Percentiles rank a stretch among this genome's conserved stretches.
phyloP scores from a whole-genome alignment of 2,888 invertebrate genomes.

The Cepaea hortensis region DNA sequence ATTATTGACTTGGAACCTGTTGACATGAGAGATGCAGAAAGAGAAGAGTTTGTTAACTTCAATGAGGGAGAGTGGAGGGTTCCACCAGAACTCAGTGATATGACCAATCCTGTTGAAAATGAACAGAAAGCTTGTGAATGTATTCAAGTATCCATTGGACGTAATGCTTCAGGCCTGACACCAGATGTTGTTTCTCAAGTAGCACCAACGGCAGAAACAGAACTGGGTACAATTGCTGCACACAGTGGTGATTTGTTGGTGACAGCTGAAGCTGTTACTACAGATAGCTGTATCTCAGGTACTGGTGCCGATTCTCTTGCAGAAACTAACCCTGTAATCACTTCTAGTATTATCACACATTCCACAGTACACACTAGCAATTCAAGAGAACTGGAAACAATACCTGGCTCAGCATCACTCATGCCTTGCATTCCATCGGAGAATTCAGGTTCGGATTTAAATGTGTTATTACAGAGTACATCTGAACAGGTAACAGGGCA shows the following conservation, averaged over 20 bases:
- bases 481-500: background rate
- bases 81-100: conserved; percentile 25
- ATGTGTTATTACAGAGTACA: background rate
- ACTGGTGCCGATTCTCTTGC: background rate
- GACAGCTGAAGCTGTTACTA: background rate
- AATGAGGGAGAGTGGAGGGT: conserved; percentile 45
- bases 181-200: background rate
- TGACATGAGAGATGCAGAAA: conserved; percentile 6
- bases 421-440: conserved; percentile 5
- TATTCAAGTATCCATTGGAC: background rate
- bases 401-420: too few species aligned
- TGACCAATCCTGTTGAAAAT: background rate
- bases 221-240: background rate
- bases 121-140: too few species aligned
- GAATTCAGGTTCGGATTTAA: background rate
- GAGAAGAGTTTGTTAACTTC: conserved; percentile 25
- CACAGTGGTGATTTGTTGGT: background rate
- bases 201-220: background rate
- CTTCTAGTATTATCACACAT: background rate
- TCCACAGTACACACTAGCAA: background rate
- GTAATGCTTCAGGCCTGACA: background rate
- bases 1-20: conserved; percentile 41
- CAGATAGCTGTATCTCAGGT: background rate
- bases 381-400: background rate
- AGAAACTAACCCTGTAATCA: background rate